These are phyloP conservation scores for Psococerastis gibbosa DNA, from an alignment of 2,888 invertebrate genomes.

Conservation along the genomic window DNA sequence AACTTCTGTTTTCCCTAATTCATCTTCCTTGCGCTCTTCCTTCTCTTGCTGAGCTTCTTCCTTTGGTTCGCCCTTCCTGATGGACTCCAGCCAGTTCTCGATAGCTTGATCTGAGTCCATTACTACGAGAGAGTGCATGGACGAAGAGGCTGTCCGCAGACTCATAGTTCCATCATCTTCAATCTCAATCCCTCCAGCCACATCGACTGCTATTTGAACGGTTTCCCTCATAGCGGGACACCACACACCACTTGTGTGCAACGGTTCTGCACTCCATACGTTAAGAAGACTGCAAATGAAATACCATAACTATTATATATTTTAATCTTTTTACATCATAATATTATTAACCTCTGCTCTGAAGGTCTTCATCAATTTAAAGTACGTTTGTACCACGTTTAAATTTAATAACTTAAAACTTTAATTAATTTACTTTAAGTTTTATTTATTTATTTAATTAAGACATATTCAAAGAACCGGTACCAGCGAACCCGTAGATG, in stretches of 20 bases:
- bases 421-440: too few relatives aligned
- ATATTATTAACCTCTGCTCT: too few relatives aligned
- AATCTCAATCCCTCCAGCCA: constrained; percentile 4
- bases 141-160: constrained; percentile 25
- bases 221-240: constrained; percentile 1
- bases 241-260: constrained; percentile 32
- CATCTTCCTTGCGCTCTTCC: constrained; percentile 7
- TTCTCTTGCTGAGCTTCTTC: constrained; percentile 15
- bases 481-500: too few relatives aligned
- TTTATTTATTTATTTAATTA: too few relatives aligned
- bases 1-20: constrained; percentile 4
- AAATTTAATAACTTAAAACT: too few relatives aligned
- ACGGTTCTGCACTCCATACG: constrained; percentile 66
- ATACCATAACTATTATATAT: too few relatives aligned
- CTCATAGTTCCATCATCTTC: not conserved
- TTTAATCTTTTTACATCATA: too few relatives aligned
- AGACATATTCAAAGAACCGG: too few relatives aligned
- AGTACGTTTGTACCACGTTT: too few relatives aligned
- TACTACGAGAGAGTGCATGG: constrained; percentile 31
- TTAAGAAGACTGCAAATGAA: constrained; percentile 69
- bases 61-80: constrained; percentile 24
- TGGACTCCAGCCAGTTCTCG: constrained; percentile 38
- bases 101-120: constrained; percentile 53
- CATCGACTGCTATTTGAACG: constrained; percentile 10
- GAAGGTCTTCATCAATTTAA: too few relatives aligned